Evolutionary conservation across 2,797 vertebrate genomes (phyloP), one percentile per base, ranked within the genome.

Genomic region (Rhynchonycteris naso): DNA sequence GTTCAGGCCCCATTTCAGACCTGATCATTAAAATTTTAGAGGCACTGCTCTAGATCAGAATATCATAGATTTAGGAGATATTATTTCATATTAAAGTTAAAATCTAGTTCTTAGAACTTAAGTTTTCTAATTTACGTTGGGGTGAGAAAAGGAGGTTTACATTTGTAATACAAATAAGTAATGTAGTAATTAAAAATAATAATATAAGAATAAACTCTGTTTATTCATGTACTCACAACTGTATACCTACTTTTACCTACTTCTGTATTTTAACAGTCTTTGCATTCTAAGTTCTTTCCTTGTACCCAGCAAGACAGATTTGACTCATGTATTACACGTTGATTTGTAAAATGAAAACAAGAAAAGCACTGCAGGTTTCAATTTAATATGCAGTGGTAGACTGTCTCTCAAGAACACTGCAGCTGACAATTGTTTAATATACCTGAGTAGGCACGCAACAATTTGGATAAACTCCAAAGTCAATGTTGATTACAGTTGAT

Each of bases 361-460:
- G 96, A 88, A 95, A 97, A 97, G 2, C 79, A 88, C 63, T 24
- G 35, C 26, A 87, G 81, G 80, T 95, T 97, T 33, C 79, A 90
- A 52, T 88, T 91, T 95, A 89, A 95, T 95, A 92, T 78, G 75
- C 90, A 95, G 79, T 94, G 95, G 93, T 88, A 97, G 96, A 92
- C 68, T 96, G 63, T 97, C 94, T 90, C 96, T 97, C 95, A 95
- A 91, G 84, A 87, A 97, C 94, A 97, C 83, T 61, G 68, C 93
- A 95, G 96, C 82, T 98, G 97, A 97, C 96, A 97, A 97, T 94
- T 97, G 33, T 97, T 97, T 97, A 95, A 96, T 92, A 75, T 96
- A 91, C 79, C 76, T 97, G 88, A 95, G 93, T 97, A 97, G 96
- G 93, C 92, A 94, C 96, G 76, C 63, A 85, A 96, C 89, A 78